A percentile compares a stretch with the other conserved stretches of the same genome.
These are phyloP conservation scores for Drosophila eugracilis DNA, from an alignment of 1,140 invertebrate genomes.

Conservation along the genomic window DNA sequence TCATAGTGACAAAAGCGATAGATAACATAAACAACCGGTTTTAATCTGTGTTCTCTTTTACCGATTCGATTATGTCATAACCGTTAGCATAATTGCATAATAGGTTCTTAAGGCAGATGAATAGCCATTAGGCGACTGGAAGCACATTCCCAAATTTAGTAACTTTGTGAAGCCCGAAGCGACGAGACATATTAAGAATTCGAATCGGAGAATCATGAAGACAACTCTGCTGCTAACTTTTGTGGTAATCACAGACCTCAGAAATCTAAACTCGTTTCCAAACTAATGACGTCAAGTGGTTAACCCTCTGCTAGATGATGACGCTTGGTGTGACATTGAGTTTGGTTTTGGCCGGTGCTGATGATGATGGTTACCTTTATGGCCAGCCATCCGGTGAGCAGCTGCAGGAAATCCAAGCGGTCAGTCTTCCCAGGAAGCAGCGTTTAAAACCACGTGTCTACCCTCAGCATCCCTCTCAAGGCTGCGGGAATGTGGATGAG, in stretches of 20 bases:
- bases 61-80: neutral
- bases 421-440: neutral
- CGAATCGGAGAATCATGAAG: constrained; percentile 30
- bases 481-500: constrained; percentile 12
- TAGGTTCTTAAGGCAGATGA: constrained; percentile 24
- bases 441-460: constrained; percentile 15
- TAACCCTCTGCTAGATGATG: constrained; percentile 28
- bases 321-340: constrained; percentile 6
- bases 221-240: constrained; percentile 13
- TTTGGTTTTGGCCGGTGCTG: constrained; percentile 1
- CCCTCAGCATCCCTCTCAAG: constrained; percentile 5
- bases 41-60: neutral
- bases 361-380: constrained; percentile 34
- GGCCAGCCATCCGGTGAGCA: constrained; percentile 5
- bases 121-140: neutral
- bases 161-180: constrained; percentile 19
- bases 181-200: constrained; percentile 23
- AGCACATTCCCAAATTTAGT: constrained; percentile 21
- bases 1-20: constrained; percentile 4
- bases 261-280: constrained; percentile 28
- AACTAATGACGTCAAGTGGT: constrained; percentile 33
- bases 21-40: constrained; percentile 24
- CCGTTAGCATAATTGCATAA: constrained; percentile 24
- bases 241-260: constrained; percentile 27
- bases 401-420: constrained; percentile 7